Percentiles rank a stretch among this genome's conserved stretches.
phyloP scores from a whole-genome alignment of 2,888 invertebrate genomes.

The Erebia palarica region DNA sequence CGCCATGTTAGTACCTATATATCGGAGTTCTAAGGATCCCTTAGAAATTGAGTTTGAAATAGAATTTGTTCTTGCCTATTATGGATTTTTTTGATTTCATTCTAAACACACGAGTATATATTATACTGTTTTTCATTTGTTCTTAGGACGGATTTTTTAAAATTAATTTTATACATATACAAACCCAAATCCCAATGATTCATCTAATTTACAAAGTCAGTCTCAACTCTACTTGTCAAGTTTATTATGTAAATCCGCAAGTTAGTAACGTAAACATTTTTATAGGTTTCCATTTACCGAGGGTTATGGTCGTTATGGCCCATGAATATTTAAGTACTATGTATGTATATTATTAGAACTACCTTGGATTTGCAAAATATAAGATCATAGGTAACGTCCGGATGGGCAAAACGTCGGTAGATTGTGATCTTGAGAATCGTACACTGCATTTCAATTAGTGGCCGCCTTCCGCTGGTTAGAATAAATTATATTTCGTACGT shows the following conservation, averaged over 20 bases:
- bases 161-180: too few species aligned
- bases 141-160: too few species aligned
- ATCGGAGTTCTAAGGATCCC: neutral
- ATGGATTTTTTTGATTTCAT: neutral
- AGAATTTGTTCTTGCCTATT: neutral
- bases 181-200: too few species aligned
- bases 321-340: neutral
- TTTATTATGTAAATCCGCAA: neutral
- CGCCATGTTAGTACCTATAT: neutral
- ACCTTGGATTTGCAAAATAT: neutral
- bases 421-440: neutral
- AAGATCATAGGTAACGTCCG: neutral
- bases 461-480: neutral
- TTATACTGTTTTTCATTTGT: too few species aligned
- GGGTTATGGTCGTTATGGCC: neutral
- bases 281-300: conserved; percentile 1
- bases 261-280: neutral
- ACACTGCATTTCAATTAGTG: conserved; percentile 3
- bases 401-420: neutral
- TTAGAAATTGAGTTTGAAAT: neutral
- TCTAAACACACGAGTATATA: too few species aligned
- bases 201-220: neutral
- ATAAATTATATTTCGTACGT: too few species aligned
- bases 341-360: neutral
- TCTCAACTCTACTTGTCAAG: neutral